These are phyloP conservation scores for Origma solitaria DNA, from an alignment of 2,113 vertebrate species.

Conservation along the genomic window DNA sequence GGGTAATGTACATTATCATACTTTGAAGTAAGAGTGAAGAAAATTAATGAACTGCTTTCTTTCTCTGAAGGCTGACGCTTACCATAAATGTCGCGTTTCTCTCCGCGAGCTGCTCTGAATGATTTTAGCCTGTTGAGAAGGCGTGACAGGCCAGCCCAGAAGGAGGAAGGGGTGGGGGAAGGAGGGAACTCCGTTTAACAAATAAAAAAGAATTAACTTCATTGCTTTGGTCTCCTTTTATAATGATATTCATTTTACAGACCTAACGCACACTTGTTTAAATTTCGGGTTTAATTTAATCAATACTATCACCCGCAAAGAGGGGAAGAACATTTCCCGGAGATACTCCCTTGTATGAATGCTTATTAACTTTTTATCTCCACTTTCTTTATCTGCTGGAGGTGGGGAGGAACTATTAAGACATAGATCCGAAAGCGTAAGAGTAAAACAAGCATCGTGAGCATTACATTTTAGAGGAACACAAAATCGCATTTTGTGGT, in stretches of 20 bases:
- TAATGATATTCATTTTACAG: slow-evolving; percentile 84
- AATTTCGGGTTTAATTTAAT: slow-evolving; percentile 78
- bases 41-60: slow-evolving; percentile 82
- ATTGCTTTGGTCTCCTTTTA: slow-evolving; percentile 78
- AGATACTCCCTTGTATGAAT: slow-evolving; percentile 40
- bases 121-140: slow-evolving; percentile 89
- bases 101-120: slow-evolving; percentile 76
- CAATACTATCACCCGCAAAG: slow-evolving; percentile 66
- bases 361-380: slow-evolving; percentile 70
- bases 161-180: slow-evolving; percentile 88
- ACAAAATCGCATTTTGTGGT: slow-evolving; percentile 44
- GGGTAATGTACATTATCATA: slow-evolving; percentile 63
- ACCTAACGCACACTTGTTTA: slow-evolving; percentile 77
- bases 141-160: slow-evolving; percentile 88
- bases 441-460: slow-evolving; percentile 46
- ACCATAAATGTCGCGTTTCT: slow-evolving; percentile 81
- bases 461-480: neutral
- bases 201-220: slow-evolving; percentile 90
- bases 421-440: slow-evolving; percentile 57
- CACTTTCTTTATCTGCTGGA: slow-evolving; percentile 54
- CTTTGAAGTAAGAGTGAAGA: slow-evolving; percentile 73
- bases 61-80: slow-evolving; percentile 77
- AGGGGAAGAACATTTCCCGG: neutral
- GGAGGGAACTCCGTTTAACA: slow-evolving; percentile 85
- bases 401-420: slow-evolving; percentile 58